phyloP scores from a whole-genome alignment of 2,888 invertebrate species.

The Sesia apiformis region DNA sequence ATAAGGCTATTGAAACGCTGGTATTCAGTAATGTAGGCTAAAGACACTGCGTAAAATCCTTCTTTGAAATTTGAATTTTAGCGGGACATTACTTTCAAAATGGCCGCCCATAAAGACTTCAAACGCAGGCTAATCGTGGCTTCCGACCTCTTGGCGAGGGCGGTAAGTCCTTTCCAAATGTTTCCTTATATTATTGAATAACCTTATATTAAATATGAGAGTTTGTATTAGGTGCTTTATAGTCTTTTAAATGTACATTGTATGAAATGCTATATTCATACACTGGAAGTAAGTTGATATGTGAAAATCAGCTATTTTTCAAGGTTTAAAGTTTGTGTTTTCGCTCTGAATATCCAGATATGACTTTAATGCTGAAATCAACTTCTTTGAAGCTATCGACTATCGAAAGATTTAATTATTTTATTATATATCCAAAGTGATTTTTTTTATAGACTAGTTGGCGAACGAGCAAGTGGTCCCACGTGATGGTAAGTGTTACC shows the following conservation, averaged over 20 bases:
- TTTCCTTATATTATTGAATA: conserved; percentile 46
- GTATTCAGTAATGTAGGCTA: neutral
- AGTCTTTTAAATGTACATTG: neutral
- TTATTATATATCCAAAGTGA: too few species aligned
- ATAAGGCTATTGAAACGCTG: too few species aligned
- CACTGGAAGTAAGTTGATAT: too few species aligned
- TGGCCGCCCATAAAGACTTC: conserved; percentile 68
- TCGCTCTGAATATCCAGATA: too few species aligned
- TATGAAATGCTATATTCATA: neutral
- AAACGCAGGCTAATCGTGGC: conserved; percentile 69
- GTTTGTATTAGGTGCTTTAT: neutral
- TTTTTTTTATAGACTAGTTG: too few species aligned
- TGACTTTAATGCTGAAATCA: too few species aligned
- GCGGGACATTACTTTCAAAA: conserved; percentile 61
- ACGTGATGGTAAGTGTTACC: too few species aligned
- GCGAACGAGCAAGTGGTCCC: too few species aligned
- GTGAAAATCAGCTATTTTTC: too few species aligned
- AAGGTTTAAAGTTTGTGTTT: too few species aligned
- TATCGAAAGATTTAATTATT: too few species aligned
- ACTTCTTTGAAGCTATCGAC: too few species aligned
- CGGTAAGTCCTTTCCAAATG: conserved; percentile 48
- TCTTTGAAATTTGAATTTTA: conserved; percentile 65
- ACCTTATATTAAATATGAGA: conserved; percentile 29
- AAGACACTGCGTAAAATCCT: conserved; percentile 43
- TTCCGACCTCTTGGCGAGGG: conserved; percentile 63